Conservation (phyloP, 2,113 vertebrate species). For the Hydrochoerus hydrochaeris region DNA sequence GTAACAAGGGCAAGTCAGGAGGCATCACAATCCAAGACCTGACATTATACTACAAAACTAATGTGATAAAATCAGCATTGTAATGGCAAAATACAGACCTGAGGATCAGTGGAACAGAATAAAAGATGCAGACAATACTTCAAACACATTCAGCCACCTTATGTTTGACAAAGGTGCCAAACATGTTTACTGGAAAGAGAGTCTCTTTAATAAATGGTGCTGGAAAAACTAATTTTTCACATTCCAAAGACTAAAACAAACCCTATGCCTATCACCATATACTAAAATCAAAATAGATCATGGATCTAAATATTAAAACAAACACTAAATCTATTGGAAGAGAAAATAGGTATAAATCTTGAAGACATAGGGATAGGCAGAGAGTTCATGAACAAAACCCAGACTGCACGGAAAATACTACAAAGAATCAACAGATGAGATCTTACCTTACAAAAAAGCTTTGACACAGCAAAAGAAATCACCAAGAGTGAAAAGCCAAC, state of each 20-base stretch:
- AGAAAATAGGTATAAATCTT: neutral
- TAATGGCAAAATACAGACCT: neutral
- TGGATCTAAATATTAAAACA: neutral
- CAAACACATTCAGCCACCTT: neutral
- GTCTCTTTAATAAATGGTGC: neutral
- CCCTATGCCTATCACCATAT: neutral
- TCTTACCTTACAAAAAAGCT: neutral
- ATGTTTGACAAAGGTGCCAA: neutral
- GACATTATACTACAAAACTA: neutral
- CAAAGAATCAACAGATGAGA: neutral
- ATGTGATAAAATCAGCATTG: neutral
- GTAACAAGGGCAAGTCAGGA: neutral
- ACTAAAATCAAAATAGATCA: neutral
- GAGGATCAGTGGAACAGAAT: neutral
- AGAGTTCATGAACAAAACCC: neutral
- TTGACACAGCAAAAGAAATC: neutral
- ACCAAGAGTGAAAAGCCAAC: neutral
- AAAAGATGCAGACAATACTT: neutral
- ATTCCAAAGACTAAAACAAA: neutral
- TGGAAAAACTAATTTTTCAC: neutral
- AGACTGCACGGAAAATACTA: neutral
- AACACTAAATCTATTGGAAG: neutral
- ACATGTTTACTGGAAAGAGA: neutral
- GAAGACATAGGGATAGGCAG: neutral
- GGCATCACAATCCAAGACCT: neutral